Conservation (phyloP, 2,797 vertebrate genomes). For the Botia kubotai region DNA sequence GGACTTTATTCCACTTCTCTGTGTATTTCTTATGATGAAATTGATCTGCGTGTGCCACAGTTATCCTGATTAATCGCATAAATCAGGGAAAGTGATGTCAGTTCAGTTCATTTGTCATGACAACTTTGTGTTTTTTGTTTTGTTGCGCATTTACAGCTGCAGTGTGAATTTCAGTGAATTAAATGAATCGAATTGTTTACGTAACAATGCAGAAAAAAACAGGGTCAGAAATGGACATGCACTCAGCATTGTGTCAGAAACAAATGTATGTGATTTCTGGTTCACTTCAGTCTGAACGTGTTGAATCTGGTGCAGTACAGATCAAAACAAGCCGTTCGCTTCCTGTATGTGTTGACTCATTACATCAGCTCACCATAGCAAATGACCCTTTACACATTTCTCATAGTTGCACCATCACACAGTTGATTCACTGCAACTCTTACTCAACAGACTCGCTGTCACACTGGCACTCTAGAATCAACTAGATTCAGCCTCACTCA, state of each 20-base stretch:
- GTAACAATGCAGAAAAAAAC: too few relatives aligned
- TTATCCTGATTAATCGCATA: too few relatives aligned
- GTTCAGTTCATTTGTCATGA: too few relatives aligned
- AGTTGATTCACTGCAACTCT: constrained; percentile 32
- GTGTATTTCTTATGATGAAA: too few relatives aligned
- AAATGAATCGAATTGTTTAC: not conserved
- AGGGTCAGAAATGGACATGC: not conserved
- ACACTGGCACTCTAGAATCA: too few relatives aligned
- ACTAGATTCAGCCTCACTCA: too few relatives aligned
- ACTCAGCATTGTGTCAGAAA: not conserved
- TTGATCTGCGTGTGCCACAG: too few relatives aligned
- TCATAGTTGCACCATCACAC: constrained; percentile 15
- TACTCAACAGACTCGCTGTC: not conserved
- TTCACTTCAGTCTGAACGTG: constrained; percentile 17
- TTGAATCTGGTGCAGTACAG: not conserved
- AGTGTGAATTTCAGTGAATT: too few relatives aligned
- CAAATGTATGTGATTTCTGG: constrained; percentile 2
- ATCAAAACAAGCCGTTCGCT: constrained; percentile 7
- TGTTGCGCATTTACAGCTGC: too few relatives aligned
- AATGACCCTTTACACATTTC: constrained; percentile 52
- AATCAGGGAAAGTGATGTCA: too few relatives aligned
- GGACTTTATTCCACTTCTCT: too few relatives aligned
- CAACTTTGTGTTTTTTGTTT: too few relatives aligned
- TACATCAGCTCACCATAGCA: constrained; percentile 41
- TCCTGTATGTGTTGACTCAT: constrained; percentile 33